These are phyloP conservation scores for Pedionomus torquatus DNA, from an alignment of 2,113 vertebrate genomes.

Conservation along the genomic window DNA sequence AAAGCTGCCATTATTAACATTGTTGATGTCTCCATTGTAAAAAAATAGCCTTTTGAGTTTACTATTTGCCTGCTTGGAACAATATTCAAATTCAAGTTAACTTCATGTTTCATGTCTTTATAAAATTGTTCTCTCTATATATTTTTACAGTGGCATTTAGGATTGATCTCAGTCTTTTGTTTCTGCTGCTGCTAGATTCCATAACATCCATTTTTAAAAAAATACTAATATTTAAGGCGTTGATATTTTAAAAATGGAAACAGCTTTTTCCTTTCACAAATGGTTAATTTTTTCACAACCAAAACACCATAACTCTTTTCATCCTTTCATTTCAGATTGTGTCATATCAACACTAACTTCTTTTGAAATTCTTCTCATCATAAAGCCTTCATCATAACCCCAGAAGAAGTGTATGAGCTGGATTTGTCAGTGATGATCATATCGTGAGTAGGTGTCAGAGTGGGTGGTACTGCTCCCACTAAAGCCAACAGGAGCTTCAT, in stretches of 20 bases:
- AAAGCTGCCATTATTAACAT: neutral
- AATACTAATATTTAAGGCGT: neutral
- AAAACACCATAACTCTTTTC: neutral
- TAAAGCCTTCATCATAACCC: neutral
- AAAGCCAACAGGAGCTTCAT: neutral
- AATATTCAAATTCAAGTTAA: neutral
- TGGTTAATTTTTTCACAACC: neutral
- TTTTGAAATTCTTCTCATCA: neutral
- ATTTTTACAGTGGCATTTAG: neutral
- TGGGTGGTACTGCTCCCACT: neutral
- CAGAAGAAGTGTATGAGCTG: neutral
- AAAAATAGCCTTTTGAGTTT: neutral
- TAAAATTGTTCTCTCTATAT: neutral
- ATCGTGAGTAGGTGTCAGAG: neutral
- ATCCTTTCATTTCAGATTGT: neutral
- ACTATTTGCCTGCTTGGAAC: neutral
- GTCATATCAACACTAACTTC: neutral
- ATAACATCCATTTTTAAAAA: neutral
- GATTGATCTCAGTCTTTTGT: neutral
- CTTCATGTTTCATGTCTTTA: neutral
- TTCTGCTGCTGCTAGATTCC: neutral
- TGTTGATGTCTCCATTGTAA: neutral
- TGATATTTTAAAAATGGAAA: neutral
- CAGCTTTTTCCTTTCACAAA: neutral
- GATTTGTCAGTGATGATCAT: neutral